Conservation (phyloP, 1,140 invertebrate species). For the Aphaenogaster ashmeadi region DNA sequence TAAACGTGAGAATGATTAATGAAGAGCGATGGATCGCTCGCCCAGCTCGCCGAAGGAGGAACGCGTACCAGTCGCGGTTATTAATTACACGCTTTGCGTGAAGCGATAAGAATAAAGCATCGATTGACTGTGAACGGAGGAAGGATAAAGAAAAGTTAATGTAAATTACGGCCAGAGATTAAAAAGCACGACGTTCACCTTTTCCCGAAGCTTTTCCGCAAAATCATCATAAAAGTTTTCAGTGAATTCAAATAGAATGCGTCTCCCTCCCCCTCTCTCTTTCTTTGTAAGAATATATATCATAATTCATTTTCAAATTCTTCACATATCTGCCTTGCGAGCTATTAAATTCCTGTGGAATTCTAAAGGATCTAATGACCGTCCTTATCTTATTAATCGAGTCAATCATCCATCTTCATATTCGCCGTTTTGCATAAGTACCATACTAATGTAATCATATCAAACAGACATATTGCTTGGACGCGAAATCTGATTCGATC, state of each 20-base stretch:
- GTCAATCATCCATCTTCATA: constrained; percentile 50
- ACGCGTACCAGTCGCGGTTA: constrained; percentile 43
- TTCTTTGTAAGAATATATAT: not conserved
- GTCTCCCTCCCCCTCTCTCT: not conserved
- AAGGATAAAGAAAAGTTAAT: constrained; percentile 23
- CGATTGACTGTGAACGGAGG: constrained; percentile 14
- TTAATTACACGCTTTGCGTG: constrained; percentile 58
- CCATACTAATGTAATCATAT: not conserved
- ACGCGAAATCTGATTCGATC: not conserved
- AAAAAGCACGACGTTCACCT: constrained; percentile 10
- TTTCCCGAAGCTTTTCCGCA: not conserved
- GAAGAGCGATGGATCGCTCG: constrained; percentile 50
- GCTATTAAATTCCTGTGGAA: constrained; percentile 30
- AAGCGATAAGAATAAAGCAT: constrained; percentile 50
- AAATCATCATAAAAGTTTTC: constrained; percentile 42
- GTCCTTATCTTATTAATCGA: constrained; percentile 52
- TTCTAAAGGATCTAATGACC: constrained; percentile 36
- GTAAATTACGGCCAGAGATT: constrained; percentile 45
- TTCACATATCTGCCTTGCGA: not conserved
- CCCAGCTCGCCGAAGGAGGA: constrained; percentile 2
- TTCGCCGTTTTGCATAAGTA: constrained; percentile 12
- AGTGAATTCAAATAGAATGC: constrained; percentile 34
- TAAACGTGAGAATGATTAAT: constrained; percentile 62
- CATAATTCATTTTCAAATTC: constrained; percentile 45
- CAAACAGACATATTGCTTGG: not conserved